These are phyloP conservation scores for Tenthredo notha DNA, from an alignment of 2,888 invertebrate genomes.

Conservation along the genomic window DNA sequence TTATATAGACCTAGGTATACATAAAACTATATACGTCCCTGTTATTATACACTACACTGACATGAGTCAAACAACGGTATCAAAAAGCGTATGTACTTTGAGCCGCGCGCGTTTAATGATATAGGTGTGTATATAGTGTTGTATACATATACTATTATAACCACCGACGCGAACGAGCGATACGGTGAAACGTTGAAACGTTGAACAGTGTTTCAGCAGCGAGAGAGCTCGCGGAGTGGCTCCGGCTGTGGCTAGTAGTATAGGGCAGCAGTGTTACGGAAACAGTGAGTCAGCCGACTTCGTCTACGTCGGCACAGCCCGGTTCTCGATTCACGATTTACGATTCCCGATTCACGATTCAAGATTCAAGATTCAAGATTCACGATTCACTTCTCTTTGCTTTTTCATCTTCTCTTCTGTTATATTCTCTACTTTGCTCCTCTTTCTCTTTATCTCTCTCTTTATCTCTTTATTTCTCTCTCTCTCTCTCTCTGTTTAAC, in stretches of 20 bases:
- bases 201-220: neutral
- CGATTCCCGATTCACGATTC: neutral
- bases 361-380: neutral
- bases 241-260: neutral
- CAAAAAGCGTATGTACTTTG: constrained; percentile 46
- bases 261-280: constrained; percentile 44
- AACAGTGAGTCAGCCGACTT: constrained; percentile 52
- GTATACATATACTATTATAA: neutral
- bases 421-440: neutral
- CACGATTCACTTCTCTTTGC: neutral
- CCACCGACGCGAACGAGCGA: neutral
- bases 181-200: constrained; percentile 38
- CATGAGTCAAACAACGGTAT: constrained; percentile 49
- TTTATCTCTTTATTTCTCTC: neutral
- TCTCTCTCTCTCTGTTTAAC: neutral
- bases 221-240: neutral
- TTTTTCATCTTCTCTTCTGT: neutral
- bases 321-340: neutral
- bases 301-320: constrained; percentile 17
- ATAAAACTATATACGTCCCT: constrained; percentile 5
- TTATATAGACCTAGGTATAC: too few relatives aligned
- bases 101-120: neutral
- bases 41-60: neutral
- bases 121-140: neutral
- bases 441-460: neutral